Evolutionary conservation across 2,113 vertebrate genomes (phyloP).

Genomic region (Coptodon rendalli): DNA sequence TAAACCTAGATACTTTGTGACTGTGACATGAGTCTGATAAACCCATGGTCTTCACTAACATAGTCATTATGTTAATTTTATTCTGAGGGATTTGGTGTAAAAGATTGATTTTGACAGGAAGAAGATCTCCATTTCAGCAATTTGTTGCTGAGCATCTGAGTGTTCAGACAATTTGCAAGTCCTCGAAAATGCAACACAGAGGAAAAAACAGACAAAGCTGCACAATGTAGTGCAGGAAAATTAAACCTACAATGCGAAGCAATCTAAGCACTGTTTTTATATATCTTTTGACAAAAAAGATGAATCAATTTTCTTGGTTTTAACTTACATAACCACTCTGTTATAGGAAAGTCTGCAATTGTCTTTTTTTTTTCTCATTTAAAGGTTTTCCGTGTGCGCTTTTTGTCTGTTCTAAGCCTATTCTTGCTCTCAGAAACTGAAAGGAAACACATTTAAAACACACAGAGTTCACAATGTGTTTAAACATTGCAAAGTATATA

Average conservation of each 20-base stretch:
- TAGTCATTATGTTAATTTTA: slow-evolving; percentile 50
- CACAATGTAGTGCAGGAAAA: neutral
- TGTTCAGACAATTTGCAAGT: slow-evolving; percentile 25
- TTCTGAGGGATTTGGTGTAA: slow-evolving; percentile 9
- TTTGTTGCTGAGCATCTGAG: slow-evolving; percentile 36
- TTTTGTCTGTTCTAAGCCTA: neutral
- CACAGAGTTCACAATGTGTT: neutral
- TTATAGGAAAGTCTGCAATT: neutral
- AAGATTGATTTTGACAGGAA: slow-evolving; percentile 29
- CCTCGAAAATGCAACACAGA: neutral
- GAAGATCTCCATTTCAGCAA: slow-evolving; percentile 47
- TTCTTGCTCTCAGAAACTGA: neutral
- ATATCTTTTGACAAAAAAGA: neutral
- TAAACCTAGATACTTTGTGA: neutral
- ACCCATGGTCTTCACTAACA: neutral
- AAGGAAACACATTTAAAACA: neutral
- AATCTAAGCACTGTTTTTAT: neutral
- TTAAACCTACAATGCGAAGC: neutral
- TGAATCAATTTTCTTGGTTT: neutral
- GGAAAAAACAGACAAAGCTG: slow-evolving; percentile 27
- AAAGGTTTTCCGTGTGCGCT: neutral
- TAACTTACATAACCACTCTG: neutral
- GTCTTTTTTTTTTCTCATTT: neutral
- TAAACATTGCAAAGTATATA: neutral
- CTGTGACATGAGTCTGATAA: slow-evolving; percentile 16